Evolutionary conservation across 1,140 invertebrate genomes (phyloP), one percentile per base, ranked within the genome.

Genomic region (Berghia stephanieae): DNA sequence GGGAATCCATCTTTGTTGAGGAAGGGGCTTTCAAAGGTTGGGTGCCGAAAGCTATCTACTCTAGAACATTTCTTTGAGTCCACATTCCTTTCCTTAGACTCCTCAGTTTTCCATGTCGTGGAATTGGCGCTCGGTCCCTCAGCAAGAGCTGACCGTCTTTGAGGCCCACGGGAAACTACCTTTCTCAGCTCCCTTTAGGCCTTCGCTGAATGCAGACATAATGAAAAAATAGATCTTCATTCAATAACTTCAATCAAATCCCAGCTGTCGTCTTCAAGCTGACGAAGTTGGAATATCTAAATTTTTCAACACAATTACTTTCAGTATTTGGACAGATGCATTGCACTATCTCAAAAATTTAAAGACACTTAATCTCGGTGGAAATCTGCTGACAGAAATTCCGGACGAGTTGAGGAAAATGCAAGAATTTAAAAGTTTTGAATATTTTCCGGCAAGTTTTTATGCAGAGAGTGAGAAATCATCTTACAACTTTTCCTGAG

Each of bases 11-110:
- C n/a, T n/a, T n/a, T n/a, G n/a, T n/a, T n/a, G n/a, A n/a, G n/a
- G 86, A 86, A 55, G 86, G 86, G n/a, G 79, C 83, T 8, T 87
- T 81, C 78, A 85, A 86, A 57, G 85, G 86, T 43, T 87, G 86
- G 86, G 79, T 87, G 4, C 86, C 86, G 18, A 75, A 82, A 40
- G 76, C 78, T 49, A 68, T 87, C 34, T 87, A 86, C 76, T 80
- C 81, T 13, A 83, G 83, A 72, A 74, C 81, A 0, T 74, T 86
- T 24, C 77, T 82, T 5, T 76, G 83, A 36, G 79, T 87, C 27
- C 73, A 75, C 27, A 75, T 87, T 6, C 86, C 86, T 1, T 87
- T 87, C 72, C 76, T 86, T 0, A 83, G 82, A 40, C 77, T 87
- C n/a, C 79, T 83, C 52, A 86, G 83, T 44, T 87, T 87, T 68